A percentile compares a stretch with the other conserved stretches of the same genome.
Conservation (phyloP, 1,140 invertebrate genomes). For the Megathymus violae region DNA sequence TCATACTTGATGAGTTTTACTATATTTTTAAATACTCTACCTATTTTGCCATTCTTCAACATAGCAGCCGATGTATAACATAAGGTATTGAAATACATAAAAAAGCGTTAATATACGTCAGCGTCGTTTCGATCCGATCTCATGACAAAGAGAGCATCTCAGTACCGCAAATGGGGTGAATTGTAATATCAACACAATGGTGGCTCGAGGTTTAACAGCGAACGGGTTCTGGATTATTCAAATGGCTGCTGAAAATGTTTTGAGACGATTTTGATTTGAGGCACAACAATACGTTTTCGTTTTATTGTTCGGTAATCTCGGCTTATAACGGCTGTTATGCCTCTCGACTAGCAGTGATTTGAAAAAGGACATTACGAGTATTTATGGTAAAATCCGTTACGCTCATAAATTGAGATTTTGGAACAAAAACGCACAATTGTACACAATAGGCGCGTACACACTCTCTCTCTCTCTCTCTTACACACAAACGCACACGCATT, state of each 20-base stretch:
- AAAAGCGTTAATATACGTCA: constrained; percentile 15
- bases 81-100: constrained; percentile 6
- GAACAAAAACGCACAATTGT: too few species aligned
- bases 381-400: too few species aligned
- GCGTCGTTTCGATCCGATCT: constrained; percentile 32
- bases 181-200: constrained; percentile 23
- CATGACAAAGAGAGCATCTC: constrained; percentile 27
- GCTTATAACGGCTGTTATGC: too few species aligned
- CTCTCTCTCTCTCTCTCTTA: too few species aligned
- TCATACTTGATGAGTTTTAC: too few species aligned
- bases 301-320: constrained; percentile 2
- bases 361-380: too few species aligned
- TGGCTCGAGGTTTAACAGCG: background rate
- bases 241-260: constrained; percentile 11
- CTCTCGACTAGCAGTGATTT: too few species aligned
- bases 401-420: too few species aligned
- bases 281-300: background rate
- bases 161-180: constrained; percentile 12
- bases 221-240: constrained; percentile 27
- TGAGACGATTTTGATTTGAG: background rate
- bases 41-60: too few species aligned
- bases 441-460: too few species aligned
- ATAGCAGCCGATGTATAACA: background rate
- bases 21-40: too few species aligned
- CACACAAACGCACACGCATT: too few species aligned